phyloP scores from a whole-genome alignment of 1,140 invertebrate genomes.

The Anastatus disparis region DNA sequence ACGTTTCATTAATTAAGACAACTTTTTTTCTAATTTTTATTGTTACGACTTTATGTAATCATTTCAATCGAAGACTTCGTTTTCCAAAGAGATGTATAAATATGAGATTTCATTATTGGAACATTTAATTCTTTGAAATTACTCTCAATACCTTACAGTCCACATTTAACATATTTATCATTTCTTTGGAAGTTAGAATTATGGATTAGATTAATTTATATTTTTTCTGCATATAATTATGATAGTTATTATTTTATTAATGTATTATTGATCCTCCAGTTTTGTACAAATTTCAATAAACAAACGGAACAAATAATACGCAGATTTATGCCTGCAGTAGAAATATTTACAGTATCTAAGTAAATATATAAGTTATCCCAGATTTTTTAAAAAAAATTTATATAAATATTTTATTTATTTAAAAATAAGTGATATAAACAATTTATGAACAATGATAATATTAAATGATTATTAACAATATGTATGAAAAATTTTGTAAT shows the following conservation, averaged over 20 bases:
- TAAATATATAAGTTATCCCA: not conserved
- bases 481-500: not conserved
- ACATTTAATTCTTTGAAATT: not conserved
- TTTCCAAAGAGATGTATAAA: slow-evolving; percentile 40
- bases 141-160: too few species aligned
- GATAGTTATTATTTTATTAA: slow-evolving; percentile 34
- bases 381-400: slow-evolving; percentile 10
- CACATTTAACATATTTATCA: slow-evolving; percentile 21
- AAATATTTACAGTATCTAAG: slow-evolving; percentile 7
- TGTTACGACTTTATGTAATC: slow-evolving; percentile 25
- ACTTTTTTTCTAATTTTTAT: slow-evolving; percentile 29
- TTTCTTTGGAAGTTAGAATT: slow-evolving; percentile 33
- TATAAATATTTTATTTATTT: slow-evolving; percentile 30
- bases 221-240: slow-evolving; percentile 31
- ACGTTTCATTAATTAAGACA: slow-evolving; percentile 18
- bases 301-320: slow-evolving; percentile 4
- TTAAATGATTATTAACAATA: slow-evolving; percentile 10
- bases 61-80: slow-evolving; percentile 24
- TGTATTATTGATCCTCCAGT: slow-evolving; percentile 34
- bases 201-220: slow-evolving; percentile 28
- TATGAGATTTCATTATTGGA: slow-evolving; percentile 12
- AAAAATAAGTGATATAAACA: slow-evolving; percentile 22
- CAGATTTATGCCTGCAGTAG: not conserved
- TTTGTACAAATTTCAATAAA: slow-evolving; percentile 42
- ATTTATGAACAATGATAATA: slow-evolving; percentile 13